These are phyloP conservation scores for Argya squamiceps DNA, from an alignment of 2,797 vertebrate genomes.

Conservation along the genomic window DNA sequence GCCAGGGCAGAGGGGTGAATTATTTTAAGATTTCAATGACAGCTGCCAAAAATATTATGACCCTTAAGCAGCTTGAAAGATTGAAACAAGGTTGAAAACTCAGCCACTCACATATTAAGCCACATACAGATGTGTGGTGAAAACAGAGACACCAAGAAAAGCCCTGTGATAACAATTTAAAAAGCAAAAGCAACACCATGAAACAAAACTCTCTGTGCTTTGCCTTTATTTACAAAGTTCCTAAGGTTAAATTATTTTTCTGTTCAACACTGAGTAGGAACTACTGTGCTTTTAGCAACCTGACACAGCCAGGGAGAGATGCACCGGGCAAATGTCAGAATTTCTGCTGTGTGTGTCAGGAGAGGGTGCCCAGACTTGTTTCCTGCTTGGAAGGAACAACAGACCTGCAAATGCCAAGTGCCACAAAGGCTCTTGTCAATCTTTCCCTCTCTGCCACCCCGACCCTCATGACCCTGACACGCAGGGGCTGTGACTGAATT, in stretches of 20 bases:
- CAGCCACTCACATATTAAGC: not conserved
- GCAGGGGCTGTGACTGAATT: not conserved
- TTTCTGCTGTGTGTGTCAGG: not conserved
- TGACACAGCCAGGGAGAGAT: not conserved
- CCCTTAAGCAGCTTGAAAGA: not conserved
- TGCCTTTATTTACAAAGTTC: conserved; percentile 6
- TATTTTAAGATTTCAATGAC: not conserved
- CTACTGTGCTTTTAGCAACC: not conserved
- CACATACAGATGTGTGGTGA: not conserved
- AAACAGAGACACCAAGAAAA: conserved; percentile 20
- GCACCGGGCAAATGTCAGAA: not conserved
- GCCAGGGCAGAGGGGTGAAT: not conserved
- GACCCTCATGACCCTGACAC: not conserved
- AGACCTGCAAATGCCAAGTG: not conserved
- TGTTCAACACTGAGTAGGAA: not conserved
- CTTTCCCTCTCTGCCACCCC: not conserved
- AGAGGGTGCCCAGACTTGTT: not conserved
- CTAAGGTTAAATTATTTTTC: conserved; percentile 13
- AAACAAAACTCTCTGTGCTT: not conserved
- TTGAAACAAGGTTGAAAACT: not conserved
- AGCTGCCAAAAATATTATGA: not conserved
- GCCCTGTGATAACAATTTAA: not conserved
- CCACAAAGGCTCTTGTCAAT: not conserved
- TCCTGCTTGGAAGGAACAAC: not conserved
- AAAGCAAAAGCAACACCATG: not conserved